Evolutionary conservation across 2,113 vertebrate species (phyloP).

Genomic region (Daubentonia madagascariensis): DNA sequence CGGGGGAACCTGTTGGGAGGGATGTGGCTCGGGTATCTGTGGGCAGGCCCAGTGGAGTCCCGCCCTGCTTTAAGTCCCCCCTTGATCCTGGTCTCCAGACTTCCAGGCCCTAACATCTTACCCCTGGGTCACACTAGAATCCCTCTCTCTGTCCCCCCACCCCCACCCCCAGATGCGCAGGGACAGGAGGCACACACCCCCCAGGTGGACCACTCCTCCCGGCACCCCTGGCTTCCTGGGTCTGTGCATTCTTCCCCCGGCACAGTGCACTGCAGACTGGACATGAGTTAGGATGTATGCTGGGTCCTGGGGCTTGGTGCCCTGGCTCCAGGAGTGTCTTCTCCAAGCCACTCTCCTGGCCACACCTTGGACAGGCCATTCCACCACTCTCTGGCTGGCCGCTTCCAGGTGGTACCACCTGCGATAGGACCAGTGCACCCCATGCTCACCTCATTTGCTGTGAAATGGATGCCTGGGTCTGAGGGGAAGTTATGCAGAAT

Average conservation of each 20-base stretch:
- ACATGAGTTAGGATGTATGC: background rate
- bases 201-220: background rate
- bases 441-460: background rate
- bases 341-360: background rate
- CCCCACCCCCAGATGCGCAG: background rate
- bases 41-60: background rate
- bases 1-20: background rate
- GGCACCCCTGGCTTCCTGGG: background rate
- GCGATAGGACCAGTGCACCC: no score
- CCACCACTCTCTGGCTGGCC: background rate
- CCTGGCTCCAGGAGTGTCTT: background rate
- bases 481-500: background rate
- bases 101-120: no score
- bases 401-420: background rate
- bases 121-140: no score
- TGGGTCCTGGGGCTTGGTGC: background rate
- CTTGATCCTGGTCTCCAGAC: background rate
- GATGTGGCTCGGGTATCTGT: background rate
- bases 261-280: rapidly evolving
- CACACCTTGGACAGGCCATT: rapidly evolving
- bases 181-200: background rate
- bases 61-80: no score
- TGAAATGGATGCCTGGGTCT: no score
- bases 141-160: background rate
- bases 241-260: no score